Evolutionary conservation across 2,888 invertebrate genomes (phyloP).

Genomic region (Charanyca ferruginea): DNA sequence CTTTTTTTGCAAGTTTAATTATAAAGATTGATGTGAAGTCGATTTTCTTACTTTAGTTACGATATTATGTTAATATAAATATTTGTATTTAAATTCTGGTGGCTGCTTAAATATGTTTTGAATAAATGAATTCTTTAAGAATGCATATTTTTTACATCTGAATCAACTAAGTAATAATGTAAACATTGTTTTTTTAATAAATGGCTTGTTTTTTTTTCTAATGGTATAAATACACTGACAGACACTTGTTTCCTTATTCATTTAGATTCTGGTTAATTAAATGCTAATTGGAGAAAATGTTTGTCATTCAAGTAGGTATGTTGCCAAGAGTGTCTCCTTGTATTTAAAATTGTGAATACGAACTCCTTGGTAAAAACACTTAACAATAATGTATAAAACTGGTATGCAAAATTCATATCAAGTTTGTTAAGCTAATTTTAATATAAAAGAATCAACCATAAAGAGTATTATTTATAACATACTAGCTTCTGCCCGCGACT

Average conservation of each 20-base stretch:
- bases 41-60: slow-evolving; percentile 39
- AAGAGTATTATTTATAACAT: too few species aligned
- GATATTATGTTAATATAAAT: slow-evolving; percentile 32
- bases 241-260: slow-evolving; percentile 22
- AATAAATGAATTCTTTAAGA: slow-evolving; percentile 14
- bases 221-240: background rate
- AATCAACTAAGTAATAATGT: background rate
- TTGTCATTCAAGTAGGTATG: slow-evolving; percentile 15
- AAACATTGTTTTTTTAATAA: background rate
- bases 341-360: too few species aligned
- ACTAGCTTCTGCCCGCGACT: too few species aligned
- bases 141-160: slow-evolving; percentile 12
- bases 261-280: slow-evolving; percentile 49
- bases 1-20: slow-evolving; percentile 48
- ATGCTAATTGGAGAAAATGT: slow-evolving; percentile 55
- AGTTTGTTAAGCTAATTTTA: too few species aligned
- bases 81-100: slow-evolving; percentile 20
- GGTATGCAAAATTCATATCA: too few species aligned
- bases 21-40: slow-evolving; percentile 52
- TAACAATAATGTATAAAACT: too few species aligned
- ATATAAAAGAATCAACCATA: too few species aligned
- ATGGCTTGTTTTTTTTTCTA: background rate
- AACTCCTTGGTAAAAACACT: background rate
- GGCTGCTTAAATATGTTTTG: slow-evolving; percentile 17
- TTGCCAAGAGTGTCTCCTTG: slow-evolving; percentile 31